Evolutionary conservation across 2,888 invertebrate genomes (phyloP).

Genomic region (Phyto melanocephala): DNA sequence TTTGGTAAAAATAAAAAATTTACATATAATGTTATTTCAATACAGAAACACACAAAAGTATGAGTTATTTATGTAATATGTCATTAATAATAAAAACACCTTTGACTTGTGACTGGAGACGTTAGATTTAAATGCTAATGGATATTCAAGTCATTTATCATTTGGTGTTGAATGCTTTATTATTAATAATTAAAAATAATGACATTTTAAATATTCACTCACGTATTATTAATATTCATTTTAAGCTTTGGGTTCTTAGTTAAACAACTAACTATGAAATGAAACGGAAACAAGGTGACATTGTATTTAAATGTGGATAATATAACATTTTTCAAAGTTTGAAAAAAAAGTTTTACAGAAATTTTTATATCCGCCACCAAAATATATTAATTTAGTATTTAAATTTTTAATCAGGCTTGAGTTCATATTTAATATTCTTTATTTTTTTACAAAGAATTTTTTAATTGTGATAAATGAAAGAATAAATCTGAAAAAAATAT

Average conservation of each 20-base stretch:
- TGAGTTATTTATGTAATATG: neutral
- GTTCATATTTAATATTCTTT: no score
- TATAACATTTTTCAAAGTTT: no score
- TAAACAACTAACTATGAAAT: neutral
- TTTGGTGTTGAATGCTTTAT: slow-evolving; percentile 8
- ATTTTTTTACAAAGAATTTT: no score
- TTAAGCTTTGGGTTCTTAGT: neutral
- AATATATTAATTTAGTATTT: no score
- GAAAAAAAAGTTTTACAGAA: no score
- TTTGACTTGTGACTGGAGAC: slow-evolving; percentile 22
- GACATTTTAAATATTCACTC: neutral
- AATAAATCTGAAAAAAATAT: no score
- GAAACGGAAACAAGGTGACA: no score
- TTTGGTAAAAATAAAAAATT: neutral
- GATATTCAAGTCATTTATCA: slow-evolving; percentile 24
- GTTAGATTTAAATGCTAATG: slow-evolving; percentile 12
- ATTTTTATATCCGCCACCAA: no score
- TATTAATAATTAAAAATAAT: slow-evolving; percentile 14
- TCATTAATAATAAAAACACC: slow-evolving; percentile 53
- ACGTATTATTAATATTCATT: neutral
- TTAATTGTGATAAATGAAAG: no score
- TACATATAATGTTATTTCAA: neutral
- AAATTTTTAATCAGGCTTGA: no score
- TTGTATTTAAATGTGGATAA: no score
- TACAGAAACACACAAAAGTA: neutral